Percentiles rank a stretch among this genome's conserved stretches.
phyloP scores from a whole-genome alignment of 2,797 vertebrate species.

The Gallinago stenura region DNA sequence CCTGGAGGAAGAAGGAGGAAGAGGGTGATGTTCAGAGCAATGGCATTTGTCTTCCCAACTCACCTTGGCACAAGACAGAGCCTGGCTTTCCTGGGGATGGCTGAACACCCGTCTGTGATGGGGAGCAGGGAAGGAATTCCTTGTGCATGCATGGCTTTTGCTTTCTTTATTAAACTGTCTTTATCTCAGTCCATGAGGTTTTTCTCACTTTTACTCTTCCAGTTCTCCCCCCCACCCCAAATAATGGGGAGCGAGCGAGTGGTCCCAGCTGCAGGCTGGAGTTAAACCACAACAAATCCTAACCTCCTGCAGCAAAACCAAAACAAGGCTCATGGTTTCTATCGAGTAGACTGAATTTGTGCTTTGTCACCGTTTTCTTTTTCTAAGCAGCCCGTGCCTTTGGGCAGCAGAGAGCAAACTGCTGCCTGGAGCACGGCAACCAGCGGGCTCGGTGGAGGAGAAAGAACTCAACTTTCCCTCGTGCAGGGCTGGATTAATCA shows the following conservation, averaged over 20 bases:
- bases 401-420: neutral
- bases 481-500: conserved; percentile 79
- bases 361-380: neutral
- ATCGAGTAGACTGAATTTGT: neutral
- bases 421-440: neutral
- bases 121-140: neutral
- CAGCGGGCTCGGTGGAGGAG: neutral
- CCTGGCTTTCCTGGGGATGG: neutral
- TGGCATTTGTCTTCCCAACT: neutral
- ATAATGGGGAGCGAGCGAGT: neutral
- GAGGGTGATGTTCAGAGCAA: neutral
- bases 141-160: neutral
- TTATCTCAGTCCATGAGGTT: neutral
- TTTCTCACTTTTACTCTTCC: neutral
- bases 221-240: neutral
- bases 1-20: neutral
- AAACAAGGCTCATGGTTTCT: neutral
- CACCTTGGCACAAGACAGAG: neutral
- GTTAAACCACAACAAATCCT: neutral
- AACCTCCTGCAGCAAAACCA: conserved; percentile 7
- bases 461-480: neutral
- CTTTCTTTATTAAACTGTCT: neutral
- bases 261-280: neutral
- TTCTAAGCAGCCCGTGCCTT: neutral
- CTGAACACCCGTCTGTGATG: neutral